A percentile compares a stretch with the other conserved stretches of the same genome.
These are phyloP conservation scores for Dipodomys stephensi DNA, from an alignment of 2,113 vertebrate genomes.

Conservation along the genomic window DNA sequence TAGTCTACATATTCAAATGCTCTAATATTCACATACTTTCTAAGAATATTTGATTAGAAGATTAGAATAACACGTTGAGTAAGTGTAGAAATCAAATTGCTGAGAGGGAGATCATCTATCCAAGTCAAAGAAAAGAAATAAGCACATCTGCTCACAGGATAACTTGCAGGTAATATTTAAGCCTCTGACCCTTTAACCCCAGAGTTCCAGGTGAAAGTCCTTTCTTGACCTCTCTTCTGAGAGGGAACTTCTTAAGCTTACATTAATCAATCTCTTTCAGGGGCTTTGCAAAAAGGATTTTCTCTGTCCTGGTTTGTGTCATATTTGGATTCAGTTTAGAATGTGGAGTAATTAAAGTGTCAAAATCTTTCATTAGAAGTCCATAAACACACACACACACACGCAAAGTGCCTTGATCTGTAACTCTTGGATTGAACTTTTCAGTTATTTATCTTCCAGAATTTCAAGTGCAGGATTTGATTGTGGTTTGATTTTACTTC, in stretches of 20 bases:
- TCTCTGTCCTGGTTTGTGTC: slow-evolving; percentile 34
- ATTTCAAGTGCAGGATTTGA: slow-evolving; percentile 55
- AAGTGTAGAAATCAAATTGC: not conserved
- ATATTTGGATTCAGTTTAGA: slow-evolving; percentile 53
- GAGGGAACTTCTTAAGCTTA: not conserved
- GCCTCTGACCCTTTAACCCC: not conserved
- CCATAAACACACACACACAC: too few species aligned
- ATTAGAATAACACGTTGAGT: not conserved
- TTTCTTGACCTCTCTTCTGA: slow-evolving; percentile 5
- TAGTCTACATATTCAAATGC: slow-evolving; percentile 16
- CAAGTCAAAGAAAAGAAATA: slow-evolving; percentile 1
- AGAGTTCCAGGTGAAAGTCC: slow-evolving; percentile 33
- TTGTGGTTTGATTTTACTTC: slow-evolving; percentile 55
- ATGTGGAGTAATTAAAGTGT: slow-evolving; percentile 44
- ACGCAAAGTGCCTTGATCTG: slow-evolving; percentile 26
- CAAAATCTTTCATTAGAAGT: slow-evolving; percentile 45
- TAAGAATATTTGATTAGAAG: not conserved
- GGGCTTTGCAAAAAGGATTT: slow-evolving; percentile 6
- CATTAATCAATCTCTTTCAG: not conserved
- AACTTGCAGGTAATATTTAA: slow-evolving; percentile 3
- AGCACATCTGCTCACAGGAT: not conserved
- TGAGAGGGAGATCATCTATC: not conserved
- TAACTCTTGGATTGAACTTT: slow-evolving; percentile 33
- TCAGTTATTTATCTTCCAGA: slow-evolving; percentile 54
- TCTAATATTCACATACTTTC: not conserved